A percentile compares a stretch with the other conserved stretches of the same genome.
Evolutionary conservation across 2,888 invertebrate genomes (phyloP).

Genomic region (Sesamia inferens): DNA sequence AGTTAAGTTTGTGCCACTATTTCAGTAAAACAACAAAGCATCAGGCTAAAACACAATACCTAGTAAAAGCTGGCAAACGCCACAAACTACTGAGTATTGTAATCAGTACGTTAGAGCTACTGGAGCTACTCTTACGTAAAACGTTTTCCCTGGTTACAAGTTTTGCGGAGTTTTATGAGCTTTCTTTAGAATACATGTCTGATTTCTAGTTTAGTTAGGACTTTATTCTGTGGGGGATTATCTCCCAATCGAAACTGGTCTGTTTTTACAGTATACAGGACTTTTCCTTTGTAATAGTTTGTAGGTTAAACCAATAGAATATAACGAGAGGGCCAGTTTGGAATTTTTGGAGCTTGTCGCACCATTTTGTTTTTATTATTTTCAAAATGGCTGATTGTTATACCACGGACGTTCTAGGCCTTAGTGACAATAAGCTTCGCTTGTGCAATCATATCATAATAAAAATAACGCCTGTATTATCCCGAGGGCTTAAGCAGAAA

Average conservation of each 20-base stretch:
- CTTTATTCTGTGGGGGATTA: background rate
- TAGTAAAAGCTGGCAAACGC: background rate
- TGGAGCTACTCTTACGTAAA: constrained; percentile 34
- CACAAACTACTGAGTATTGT: constrained; percentile 2
- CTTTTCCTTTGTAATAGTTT: constrained; percentile 4
- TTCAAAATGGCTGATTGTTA: too few species aligned
- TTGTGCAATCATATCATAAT: background rate
- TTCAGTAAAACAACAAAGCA: constrained; percentile 9
- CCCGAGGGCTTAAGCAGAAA: background rate
- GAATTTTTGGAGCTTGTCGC: too few species aligned
- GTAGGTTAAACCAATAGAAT: background rate
- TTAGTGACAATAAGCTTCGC: background rate
- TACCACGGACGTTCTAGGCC: too few species aligned
- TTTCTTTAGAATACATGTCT: constrained; percentile 6
- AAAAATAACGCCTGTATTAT: background rate
- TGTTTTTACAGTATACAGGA: background rate
- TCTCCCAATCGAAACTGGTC: background rate
- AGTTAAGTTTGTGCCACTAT: background rate
- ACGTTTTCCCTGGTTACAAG: constrained; percentile 10
- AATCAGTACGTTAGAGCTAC: constrained; percentile 28
- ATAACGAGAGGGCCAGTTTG: background rate
- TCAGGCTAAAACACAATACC: background rate
- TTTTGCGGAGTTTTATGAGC: background rate
- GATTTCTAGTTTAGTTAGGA: constrained; percentile 8
- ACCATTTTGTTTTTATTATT: too few species aligned